Evolutionary conservation across 64 coral and sea anemone species (phyloP).

Genomic region (Stichodactyla helianthus): DNA sequence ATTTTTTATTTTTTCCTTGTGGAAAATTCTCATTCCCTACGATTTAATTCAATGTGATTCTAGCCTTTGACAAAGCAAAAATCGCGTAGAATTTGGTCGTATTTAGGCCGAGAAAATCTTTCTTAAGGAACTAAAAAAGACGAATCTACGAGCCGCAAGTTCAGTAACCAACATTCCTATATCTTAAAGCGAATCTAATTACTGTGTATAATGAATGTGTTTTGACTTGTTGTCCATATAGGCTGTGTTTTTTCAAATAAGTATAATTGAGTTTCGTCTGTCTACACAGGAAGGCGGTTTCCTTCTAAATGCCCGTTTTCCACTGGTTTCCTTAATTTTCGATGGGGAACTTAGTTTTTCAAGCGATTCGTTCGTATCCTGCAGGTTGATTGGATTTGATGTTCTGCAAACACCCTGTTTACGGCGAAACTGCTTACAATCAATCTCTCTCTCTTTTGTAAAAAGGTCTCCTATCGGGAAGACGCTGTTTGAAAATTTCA

Average conservation of each 20-base stretch:
- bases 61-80: no score
- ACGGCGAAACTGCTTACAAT: background rate
- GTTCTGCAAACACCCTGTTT: background rate
- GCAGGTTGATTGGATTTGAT: background rate
- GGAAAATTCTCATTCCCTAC: no score
- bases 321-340: background rate
- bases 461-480: background rate
- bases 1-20: no score
- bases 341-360: background rate
- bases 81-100: background rate
- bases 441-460: background rate
- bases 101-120: background rate
- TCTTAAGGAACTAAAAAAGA: background rate
- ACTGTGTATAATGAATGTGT: background rate
- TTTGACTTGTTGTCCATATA: background rate
- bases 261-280: background rate
- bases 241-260: background rate
- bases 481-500: background rate
- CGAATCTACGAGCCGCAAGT: background rate
- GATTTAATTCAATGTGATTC: no score
- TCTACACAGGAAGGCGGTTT: background rate
- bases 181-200: conserved; percentile 9
- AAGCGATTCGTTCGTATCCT: background rate
- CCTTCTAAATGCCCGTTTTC: background rate
- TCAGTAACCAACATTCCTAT: background rate